Conservation (phyloP, 2,797 vertebrate genomes). For the Salarias fasciatus region DNA sequence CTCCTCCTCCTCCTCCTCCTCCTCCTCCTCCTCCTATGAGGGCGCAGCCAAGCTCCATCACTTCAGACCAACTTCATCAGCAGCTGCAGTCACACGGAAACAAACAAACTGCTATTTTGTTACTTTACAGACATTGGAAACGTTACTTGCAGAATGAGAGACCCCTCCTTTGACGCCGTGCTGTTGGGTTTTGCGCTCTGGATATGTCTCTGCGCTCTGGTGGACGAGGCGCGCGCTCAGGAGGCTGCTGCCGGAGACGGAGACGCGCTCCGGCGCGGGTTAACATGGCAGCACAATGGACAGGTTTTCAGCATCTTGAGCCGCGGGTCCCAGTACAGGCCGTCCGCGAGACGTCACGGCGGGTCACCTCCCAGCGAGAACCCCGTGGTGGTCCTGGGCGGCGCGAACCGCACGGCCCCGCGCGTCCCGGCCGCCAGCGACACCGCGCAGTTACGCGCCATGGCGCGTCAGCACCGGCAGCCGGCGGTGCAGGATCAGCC, state of each 20-base stretch:
- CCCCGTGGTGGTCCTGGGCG: constrained; percentile 60
- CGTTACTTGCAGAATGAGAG: constrained; percentile 56
- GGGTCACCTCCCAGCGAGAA: constrained; percentile 10
- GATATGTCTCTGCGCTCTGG: constrained; percentile 71
- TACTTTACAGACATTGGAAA: neutral
- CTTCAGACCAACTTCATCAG: too few relatives aligned
- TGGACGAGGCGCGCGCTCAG: constrained; percentile 70
- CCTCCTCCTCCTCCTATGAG: too few relatives aligned
- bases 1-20: too few relatives aligned
- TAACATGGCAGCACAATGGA: constrained; percentile 92
- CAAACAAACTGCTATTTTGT: too few relatives aligned
- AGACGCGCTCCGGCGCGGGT: constrained; percentile 77
- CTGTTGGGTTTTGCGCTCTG: constrained; percentile 42
- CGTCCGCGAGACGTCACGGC: constrained; percentile 68
- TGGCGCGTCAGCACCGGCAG: constrained; percentile 62
- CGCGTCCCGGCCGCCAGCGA: constrained; percentile 57
- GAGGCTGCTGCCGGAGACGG: constrained; percentile 56
- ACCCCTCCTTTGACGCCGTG: constrained; percentile 11
- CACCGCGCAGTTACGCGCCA: constrained; percentile 70
- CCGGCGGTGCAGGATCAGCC: neutral
- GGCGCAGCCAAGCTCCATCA: too few relatives aligned
- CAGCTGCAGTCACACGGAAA: too few relatives aligned
- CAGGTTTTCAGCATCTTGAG: constrained; percentile 88
- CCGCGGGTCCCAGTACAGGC: constrained; percentile 86
- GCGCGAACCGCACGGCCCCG: constrained; percentile 61